These are phyloP conservation scores for Chamaedrilus cognettii DNA, from an alignment of 2,888 invertebrate genomes.

Conservation along the genomic window DNA sequence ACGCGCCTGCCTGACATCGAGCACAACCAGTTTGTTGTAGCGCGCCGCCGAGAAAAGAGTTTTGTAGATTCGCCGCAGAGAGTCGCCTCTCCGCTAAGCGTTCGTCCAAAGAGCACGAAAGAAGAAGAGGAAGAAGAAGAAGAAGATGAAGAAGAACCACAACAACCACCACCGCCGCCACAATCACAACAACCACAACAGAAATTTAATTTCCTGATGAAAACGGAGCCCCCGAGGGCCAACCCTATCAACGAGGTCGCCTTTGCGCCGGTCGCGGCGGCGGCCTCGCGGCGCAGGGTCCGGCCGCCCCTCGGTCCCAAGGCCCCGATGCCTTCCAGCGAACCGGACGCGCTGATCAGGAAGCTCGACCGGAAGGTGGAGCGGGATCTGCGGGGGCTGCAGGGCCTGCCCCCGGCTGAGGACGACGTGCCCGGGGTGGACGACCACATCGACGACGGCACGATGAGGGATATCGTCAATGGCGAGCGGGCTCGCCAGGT, in stretches of 20 bases:
- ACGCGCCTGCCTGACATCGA: slow-evolving; percentile 7
- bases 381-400: slow-evolving; percentile 6
- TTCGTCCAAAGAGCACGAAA: too few relatives aligned
- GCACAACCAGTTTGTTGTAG: slow-evolving; percentile 5
- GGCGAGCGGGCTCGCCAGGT: slow-evolving; percentile 1
- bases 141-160: neutral
- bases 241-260: too few relatives aligned
- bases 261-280: too few relatives aligned
- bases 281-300: too few relatives aligned
- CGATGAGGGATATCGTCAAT: slow-evolving; percentile 5
- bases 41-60: neutral
- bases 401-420: neutral
- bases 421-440: slow-evolving; percentile 13
- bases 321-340: neutral
- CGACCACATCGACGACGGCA: slow-evolving; percentile 4
- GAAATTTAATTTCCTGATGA: too few relatives aligned
- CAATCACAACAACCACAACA: too few relatives aligned
- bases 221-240: too few relatives aligned
- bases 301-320: neutral
- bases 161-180: too few relatives aligned
- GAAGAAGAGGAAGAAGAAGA: neutral
- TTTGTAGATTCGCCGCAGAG: neutral
- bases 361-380: slow-evolving; percentile 9
- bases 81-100: neutral
- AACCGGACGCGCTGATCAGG: slow-evolving; percentile 5